A percentile compares a stretch with the other conserved stretches of the same genome.
phyloP scores from a whole-genome alignment of 2,888 invertebrate species.

The Zootermopsis nevadensis region DNA sequence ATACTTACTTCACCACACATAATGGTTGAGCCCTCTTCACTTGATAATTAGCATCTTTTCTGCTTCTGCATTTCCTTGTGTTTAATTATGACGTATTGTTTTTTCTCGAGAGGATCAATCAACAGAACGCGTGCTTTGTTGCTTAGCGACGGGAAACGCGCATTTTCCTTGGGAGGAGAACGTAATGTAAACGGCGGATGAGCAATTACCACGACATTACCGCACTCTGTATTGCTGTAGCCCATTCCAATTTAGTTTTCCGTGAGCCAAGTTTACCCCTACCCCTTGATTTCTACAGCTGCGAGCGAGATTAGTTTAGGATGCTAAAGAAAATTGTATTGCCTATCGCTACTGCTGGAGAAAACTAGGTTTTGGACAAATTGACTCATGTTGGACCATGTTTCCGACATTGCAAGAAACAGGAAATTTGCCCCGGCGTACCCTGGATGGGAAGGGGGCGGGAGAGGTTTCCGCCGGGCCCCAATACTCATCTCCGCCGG shows the following conservation, averaged over 20 bases:
- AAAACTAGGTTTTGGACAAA: constrained; percentile 48
- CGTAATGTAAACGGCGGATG: constrained; percentile 53
- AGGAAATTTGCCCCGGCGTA: constrained; percentile 50
- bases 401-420: constrained; percentile 44
- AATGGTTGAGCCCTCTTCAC: too few relatives aligned
- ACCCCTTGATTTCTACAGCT: constrained; percentile 29
- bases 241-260: constrained; percentile 44
- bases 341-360: constrained; percentile 47
- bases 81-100: too few relatives aligned
- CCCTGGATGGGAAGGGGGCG: constrained; percentile 22
- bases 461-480: constrained; percentile 44
- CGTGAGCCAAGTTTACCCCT: constrained; percentile 41
- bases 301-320: constrained; percentile 53
- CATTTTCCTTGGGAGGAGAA: constrained; percentile 58
- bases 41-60: too few relatives aligned
- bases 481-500: constrained; percentile 29
- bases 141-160: constrained; percentile 14
- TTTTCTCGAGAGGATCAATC: too few relatives aligned
- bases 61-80: too few relatives aligned
- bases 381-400: constrained; percentile 49
- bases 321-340: constrained; percentile 55
- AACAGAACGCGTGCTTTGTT: too few relatives aligned
- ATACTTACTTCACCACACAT: too few relatives aligned
- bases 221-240: constrained; percentile 56
- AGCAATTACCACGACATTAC: constrained; percentile 53